phyloP scores from a whole-genome alignment of 2,113 vertebrate species.

The Tamias sibiricus region DNA sequence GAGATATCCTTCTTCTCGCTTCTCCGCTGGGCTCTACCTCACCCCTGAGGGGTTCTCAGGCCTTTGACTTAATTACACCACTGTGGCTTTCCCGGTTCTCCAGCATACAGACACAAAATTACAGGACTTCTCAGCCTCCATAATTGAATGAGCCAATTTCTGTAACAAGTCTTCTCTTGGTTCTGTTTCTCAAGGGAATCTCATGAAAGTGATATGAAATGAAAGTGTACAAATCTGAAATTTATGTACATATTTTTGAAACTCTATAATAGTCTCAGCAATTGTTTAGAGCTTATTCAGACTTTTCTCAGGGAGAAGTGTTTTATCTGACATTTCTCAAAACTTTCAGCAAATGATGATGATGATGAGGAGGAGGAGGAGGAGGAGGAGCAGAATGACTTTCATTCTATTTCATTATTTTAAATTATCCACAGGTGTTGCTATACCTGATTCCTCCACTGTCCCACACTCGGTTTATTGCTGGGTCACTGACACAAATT shows the following conservation, averaged over 20 bases:
- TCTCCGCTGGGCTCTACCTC: no score
- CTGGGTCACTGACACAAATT: neutral
- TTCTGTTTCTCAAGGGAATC: neutral
- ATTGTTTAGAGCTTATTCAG: neutral
- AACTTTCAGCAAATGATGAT: neutral
- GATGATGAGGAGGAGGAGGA: neutral
- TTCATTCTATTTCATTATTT: neutral
- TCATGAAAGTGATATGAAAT: neutral
- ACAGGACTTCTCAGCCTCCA: neutral
- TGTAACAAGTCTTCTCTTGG: neutral
- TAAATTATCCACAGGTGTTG: neutral
- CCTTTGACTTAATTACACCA: neutral
- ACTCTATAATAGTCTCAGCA: neutral
- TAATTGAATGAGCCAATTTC: neutral
- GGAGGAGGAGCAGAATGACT: neutral
- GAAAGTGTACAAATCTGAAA: neutral
- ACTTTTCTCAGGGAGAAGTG: neutral
- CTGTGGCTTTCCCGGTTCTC: neutral
- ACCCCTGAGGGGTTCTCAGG: neutral
- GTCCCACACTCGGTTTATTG: neutral
- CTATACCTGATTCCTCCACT: neutral
- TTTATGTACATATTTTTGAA: neutral
- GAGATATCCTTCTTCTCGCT: neutral
- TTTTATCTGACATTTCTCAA: constrained; percentile 27
- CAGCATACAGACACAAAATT: no score